Evolutionary conservation across 2,797 vertebrate species (phyloP), one percentile per base, ranked within the genome.

Genomic region (Aulostomus chinensis): DNA sequence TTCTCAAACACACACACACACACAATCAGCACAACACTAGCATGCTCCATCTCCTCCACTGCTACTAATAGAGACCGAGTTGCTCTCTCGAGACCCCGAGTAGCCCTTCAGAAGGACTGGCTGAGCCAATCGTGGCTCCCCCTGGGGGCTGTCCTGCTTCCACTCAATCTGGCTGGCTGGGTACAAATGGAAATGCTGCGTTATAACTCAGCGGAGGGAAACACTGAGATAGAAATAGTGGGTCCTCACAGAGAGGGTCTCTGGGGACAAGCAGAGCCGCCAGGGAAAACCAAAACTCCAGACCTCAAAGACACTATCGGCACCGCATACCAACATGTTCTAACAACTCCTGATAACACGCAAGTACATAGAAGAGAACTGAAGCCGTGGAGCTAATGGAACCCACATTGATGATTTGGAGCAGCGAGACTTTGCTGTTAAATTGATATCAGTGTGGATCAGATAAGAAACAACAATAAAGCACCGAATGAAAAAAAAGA

Each of bases 81-180:
- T 32, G 45, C 71, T 77, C 75, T 81, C 76, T 31, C 0, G 16
- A 63, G 62, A 38, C 58, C 45, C 37, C 10, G 3, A 69, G 61
- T 39, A 72, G 69, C 67, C 56, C 57, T 65, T 73, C 62, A 33
- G 18, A 40, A 24, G 45, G 64, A 52, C 66, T 21, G 53, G 40
- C 61, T 52, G 74, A 78, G 75, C 73, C 74, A 68, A 78, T 76
- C 33, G 42, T 17, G 58, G 52, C 62, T 41, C 67, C 73, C 85
- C 74, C 65, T 35, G 70, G 69, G 83, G 78, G 66, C 60, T 66
- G 72, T 73, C 76, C 81, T 50, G 84, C 71, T 86, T 85, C 75
- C 59, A 68, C 71, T 77, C 71, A 68, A 64, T 73, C 62, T 66
- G 58, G 29, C 63, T 6, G 47, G 35, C 57, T 42, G 54, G 50